Percentiles rank a stretch among this genome's conserved stretches.
phyloP scores from a whole-genome alignment of 1,140 invertebrate species.

The Zaprionus camerounensis region DNA sequence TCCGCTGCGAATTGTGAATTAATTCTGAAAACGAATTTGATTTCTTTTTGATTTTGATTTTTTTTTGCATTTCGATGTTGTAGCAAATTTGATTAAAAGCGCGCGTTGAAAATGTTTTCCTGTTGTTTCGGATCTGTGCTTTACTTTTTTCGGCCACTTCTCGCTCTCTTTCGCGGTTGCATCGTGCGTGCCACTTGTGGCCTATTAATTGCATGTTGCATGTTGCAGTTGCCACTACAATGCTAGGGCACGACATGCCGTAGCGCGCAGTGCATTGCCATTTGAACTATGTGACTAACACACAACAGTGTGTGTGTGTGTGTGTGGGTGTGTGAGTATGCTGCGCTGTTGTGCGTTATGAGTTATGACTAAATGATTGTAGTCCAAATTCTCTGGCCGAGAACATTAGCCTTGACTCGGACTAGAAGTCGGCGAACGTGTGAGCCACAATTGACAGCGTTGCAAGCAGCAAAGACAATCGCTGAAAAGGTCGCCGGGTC shows the following conservation, averaged over 20 bases:
- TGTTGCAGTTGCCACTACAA: background rate
- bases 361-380: conserved; percentile 23
- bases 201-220: conserved; percentile 66
- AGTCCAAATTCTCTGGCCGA: conserved; percentile 9
- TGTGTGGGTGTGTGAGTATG: background rate
- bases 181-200: conserved; percentile 57
- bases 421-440: conserved; percentile 47
- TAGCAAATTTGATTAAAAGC: conserved; percentile 74
- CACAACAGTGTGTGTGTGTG: background rate
- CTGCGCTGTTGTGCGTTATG: conserved; percentile 3
- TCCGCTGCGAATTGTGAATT: conserved; percentile 42
- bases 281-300: conserved; percentile 38
- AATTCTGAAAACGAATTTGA: conserved; percentile 62
- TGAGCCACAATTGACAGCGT: conserved; percentile 57
- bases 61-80: conserved; percentile 58
- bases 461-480: conserved; percentile 14
- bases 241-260: conserved; percentile 44
- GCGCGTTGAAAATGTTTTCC: conserved; percentile 74
- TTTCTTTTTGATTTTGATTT: conserved; percentile 57
- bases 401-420: conserved; percentile 65
- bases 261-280: conserved; percentile 42
- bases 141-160: background rate
- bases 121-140: conserved; percentile 35
- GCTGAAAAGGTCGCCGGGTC: background rate
- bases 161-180: background rate